Percentiles rank a stretch among this genome's conserved stretches.
These are phyloP conservation scores for Sarcophaga bullata DNA, from an alignment of 1,140 invertebrate species.

Conservation along the genomic window DNA sequence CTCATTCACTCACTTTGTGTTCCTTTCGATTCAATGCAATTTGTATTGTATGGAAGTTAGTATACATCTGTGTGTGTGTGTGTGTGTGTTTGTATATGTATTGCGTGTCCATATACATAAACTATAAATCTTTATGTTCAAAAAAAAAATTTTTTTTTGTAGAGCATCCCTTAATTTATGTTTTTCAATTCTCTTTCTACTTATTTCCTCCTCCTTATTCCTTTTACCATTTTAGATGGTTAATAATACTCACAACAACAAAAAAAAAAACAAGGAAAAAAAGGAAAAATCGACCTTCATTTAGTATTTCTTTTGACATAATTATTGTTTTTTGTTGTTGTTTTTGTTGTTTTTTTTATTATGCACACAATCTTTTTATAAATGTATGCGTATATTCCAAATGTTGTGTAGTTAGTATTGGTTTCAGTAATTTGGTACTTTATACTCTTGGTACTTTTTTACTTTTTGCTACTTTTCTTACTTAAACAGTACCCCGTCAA, in stretches of 20 bases:
- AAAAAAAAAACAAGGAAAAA: neutral
- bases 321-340: slow-evolving; percentile 27
- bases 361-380: neutral
- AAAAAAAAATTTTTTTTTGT: neutral
- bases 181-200: neutral
- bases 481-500: no score
- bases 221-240: no score
- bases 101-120: neutral
- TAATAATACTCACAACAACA: neutral
- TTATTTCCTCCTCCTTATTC: no score
- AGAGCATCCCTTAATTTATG: slow-evolving; percentile 32
- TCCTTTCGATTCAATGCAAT: no score
- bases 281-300: slow-evolving; percentile 32
- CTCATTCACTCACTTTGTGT: neutral
- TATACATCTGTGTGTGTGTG: no score
- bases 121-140: slow-evolving; percentile 32
- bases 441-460: no score
- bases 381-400: neutral
- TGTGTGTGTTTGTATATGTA: no score
- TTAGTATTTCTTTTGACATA: slow-evolving; percentile 35
- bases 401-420: no score
- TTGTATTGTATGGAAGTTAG: no score
- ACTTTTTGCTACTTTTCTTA: no score
- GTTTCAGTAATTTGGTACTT: no score
- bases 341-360: neutral